Evolutionary conservation across 2,797 vertebrate species (phyloP), one percentile per base, ranked within the genome.

Genomic region (Clamator glandarius): DNA sequence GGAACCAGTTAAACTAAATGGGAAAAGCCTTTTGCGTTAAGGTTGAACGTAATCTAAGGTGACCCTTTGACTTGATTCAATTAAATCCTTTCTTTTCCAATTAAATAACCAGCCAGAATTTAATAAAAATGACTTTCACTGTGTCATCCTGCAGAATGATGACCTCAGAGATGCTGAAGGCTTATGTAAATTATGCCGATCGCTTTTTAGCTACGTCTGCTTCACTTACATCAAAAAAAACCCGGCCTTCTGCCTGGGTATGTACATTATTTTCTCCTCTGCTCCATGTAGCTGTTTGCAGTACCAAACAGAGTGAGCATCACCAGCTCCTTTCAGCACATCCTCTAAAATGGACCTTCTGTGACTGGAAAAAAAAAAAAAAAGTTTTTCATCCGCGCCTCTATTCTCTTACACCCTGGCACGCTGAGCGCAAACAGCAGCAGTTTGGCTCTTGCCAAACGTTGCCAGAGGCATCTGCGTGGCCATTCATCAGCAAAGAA

Each of bases 261-360:
- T 96, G 96, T 95, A 95, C 95, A 90, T 96, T 93, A 90, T 86
- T 96, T 96, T 93, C 96, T 95, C 92, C 70, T 95, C 97, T 96
- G 57, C 73, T 94, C 91, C 42, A 23, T 26, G 78, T 46, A 36
- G 82, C 62, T 23, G 89, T 94, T 97, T 95, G 84, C 92, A 87
- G 95, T 31, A 54, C 46, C 46, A 44, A 44, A 44, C 17, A 48
- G 46, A 23, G 46, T 48, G 46, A 48, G 46, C 21, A 24, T 24
- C 46, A 11, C 6, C 18, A 57, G 81, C 81, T 94, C 83, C 93
- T 93, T 90, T 85, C 58, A 91, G 67, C 76, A 73, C 35, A 44
- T 21, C 89, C 89, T 69, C 44, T 1, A 58, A 51, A 90, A 77
- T 20, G 31, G 77, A 74, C 39, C 15, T 85, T 79, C 81, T 57